phyloP scores from a whole-genome alignment of 64 coral and sea anemone species.

The Actinia tenebrosa region DNA sequence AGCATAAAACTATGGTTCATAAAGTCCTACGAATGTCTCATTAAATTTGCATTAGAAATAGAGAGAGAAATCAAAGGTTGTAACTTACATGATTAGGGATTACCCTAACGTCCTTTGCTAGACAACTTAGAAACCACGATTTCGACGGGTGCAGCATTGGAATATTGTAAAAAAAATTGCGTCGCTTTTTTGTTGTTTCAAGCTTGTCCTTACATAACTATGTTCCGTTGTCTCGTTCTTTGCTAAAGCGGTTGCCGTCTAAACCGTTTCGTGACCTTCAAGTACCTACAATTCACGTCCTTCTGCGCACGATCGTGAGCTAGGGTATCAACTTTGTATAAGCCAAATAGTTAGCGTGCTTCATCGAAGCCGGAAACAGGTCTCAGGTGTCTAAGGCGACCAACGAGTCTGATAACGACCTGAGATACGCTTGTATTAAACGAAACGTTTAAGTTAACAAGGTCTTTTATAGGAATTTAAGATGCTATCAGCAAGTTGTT shows the following conservation, averaged over 20 bases:
- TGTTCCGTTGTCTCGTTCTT: too few relatives aligned
- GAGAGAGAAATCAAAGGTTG: neutral
- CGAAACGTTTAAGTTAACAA: neutral
- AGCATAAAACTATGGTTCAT: too few relatives aligned
- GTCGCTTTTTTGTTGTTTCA: neutral
- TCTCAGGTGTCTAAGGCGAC: neutral
- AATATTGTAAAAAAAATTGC: neutral
- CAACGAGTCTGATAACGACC: neutral
- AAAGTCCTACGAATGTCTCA: neutral
- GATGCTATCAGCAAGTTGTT: neutral
- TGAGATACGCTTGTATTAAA: neutral
- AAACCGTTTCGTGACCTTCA: neutral
- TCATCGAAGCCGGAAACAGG: neutral
- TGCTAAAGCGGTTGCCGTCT: neutral
- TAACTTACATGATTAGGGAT: neutral
- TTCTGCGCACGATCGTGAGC: neutral
- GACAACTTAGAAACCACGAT: neutral
- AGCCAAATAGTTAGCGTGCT: neutral
- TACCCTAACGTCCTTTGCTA: neutral
- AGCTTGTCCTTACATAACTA: neutral
- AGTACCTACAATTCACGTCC: neutral
- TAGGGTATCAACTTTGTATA: neutral
- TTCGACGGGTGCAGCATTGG: neutral
- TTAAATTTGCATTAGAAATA: neutral
- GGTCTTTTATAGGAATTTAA: neutral